phyloP scores from a whole-genome alignment of 2,113 vertebrate genomes.

The Boleophthalmus pectinirostris region DNA sequence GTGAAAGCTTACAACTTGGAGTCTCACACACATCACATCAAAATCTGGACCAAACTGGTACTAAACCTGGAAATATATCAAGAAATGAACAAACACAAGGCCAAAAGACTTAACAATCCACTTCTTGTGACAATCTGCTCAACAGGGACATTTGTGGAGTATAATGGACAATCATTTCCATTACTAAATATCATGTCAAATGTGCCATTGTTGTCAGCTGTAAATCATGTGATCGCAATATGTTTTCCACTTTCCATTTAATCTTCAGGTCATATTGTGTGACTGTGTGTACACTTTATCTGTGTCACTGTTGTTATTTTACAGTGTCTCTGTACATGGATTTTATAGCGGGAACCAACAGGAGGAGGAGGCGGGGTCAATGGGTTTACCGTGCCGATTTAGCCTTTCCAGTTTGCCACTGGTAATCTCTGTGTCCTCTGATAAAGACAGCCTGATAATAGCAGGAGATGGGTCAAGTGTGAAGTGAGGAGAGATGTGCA shows the following conservation, averaged over 20 bases:
- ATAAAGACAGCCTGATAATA: constrained; percentile 48
- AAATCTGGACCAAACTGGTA: background rate
- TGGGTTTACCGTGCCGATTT: constrained; percentile 72
- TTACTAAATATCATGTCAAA: background rate
- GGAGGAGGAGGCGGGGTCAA: constrained; percentile 48
- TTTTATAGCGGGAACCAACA: constrained; percentile 37
- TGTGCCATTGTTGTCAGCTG: background rate
- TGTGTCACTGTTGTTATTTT: constrained; percentile 35
- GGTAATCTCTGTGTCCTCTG: constrained; percentile 72
- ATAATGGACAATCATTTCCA: background rate
- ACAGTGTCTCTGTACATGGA: constrained; percentile 28
- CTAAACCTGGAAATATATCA: background rate
- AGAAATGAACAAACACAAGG: background rate
- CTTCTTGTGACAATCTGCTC: background rate
- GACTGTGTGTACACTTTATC: constrained; percentile 27
- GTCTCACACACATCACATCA: background rate
- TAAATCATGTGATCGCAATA: background rate
- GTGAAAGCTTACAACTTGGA: background rate
- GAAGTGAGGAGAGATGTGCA: background rate
- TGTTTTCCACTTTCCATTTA: background rate
- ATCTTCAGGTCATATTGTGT: constrained; percentile 1
- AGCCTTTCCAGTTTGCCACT: constrained; percentile 71
- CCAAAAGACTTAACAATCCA: too few species aligned
- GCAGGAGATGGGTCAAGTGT: background rate
- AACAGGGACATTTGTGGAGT: background rate